Percentiles rank a stretch among this genome's conserved stretches.
Conservation (phyloP, 2,888 invertebrate species). For the Hetaerina titia region DNA sequence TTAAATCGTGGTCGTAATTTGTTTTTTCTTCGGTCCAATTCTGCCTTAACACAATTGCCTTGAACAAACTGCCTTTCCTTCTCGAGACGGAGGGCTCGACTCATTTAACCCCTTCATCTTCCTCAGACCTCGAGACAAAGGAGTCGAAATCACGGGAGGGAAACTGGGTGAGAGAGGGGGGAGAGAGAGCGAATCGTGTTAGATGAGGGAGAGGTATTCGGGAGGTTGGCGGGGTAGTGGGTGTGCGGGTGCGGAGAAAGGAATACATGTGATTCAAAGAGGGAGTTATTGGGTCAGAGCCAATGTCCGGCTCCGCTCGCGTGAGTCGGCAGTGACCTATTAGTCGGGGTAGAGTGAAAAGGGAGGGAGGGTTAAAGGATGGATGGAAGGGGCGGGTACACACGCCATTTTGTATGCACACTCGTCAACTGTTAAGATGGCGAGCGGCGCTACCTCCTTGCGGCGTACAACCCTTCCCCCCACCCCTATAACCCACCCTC, state of each 20-base stretch:
- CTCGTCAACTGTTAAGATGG: conserved; percentile 48
- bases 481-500: not conserved
- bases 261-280: not conserved
- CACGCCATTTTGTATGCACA: conserved; percentile 64
- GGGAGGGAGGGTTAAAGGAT: not conserved
- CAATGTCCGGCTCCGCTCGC: not conserved
- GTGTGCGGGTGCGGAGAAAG: not conserved
- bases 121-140: no score
- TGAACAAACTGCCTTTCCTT: no score
- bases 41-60: no score
- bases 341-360: not conserved
- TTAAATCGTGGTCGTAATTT: no score
- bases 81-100: no score
- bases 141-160: not conserved
- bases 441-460: not conserved
- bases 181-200: not conserved
- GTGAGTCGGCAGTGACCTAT: conserved; percentile 14
- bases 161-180: not conserved
- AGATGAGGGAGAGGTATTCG: no score
- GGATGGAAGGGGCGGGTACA: not conserved
- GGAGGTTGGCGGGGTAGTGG: not conserved
- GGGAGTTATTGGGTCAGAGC: not conserved
- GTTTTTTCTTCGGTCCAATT: no score
- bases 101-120: no score
- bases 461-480: not conserved